Conservation (phyloP, 2,797 vertebrate species). For the Calcarius lapponicus region DNA sequence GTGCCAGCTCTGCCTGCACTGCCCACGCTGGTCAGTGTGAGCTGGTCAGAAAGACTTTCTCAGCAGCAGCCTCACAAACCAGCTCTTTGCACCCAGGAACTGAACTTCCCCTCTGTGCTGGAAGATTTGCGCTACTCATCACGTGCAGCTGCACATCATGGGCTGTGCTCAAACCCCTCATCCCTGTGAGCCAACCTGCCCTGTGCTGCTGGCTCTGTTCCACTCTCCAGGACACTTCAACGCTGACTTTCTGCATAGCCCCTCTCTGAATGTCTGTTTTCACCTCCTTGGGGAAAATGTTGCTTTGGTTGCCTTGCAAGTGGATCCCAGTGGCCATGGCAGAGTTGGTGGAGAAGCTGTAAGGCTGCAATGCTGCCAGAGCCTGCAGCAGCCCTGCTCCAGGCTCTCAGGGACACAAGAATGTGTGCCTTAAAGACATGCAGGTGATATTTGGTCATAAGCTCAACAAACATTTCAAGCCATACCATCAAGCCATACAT, state of each 20-base stretch:
- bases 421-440: accelerated
- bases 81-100: background rate
- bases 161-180: accelerated
- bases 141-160: accelerated
- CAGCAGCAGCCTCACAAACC: background rate
- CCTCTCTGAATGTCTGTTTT: background rate
- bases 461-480: background rate
- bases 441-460: background rate
- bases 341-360: background rate
- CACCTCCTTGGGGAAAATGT: accelerated
- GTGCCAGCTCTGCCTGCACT: background rate
- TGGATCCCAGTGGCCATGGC: background rate
- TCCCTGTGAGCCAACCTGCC: accelerated
- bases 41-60: background rate
- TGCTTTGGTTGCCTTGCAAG: background rate
- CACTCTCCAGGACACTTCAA: background rate
- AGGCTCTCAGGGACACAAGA: accelerated
- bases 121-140: background rate
- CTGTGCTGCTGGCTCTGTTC: background rate
- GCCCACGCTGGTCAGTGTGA: accelerated
- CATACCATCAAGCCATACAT: accelerated
- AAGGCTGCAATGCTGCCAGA: background rate
- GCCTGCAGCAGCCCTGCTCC: accelerated
- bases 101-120: background rate
- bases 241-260: background rate